phyloP scores from a whole-genome alignment of 2,797 vertebrate genomes.

The Gymnothorax reevesii region DNA sequence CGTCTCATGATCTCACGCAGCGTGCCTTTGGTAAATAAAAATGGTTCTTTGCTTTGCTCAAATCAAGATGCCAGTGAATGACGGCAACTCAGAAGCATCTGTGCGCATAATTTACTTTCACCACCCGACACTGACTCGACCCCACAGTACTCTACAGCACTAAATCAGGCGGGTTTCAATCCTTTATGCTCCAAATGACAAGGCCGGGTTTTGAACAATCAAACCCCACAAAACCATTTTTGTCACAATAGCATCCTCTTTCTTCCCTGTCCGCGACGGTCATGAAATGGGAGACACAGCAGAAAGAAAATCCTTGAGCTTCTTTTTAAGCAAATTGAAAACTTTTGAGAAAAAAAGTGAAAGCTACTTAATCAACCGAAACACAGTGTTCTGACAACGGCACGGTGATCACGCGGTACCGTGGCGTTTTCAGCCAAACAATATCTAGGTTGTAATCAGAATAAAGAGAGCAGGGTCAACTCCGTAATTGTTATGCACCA shows the following conservation, averaged over 20 bases:
- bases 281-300: too few species aligned
- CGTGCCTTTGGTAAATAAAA: too few species aligned
- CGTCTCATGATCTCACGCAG: too few species aligned
- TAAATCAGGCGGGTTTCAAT: background rate
- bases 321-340: background rate
- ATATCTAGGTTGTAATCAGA: background rate
- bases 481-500: background rate
- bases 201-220: background rate
- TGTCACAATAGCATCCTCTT: background rate
- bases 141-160: background rate
- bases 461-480: background rate
- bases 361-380: conserved; percentile 3
- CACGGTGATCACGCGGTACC: background rate
- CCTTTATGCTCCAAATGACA: background rate
- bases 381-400: background rate
- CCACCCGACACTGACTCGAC: background rate
- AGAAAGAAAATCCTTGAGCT: background rate
- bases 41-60: background rate
- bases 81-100: background rate
- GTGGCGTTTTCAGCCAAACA: background rate
- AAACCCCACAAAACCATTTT: background rate
- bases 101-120: background rate
- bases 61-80: background rate
- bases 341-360: background rate
- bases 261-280: background rate